Evolutionary conservation across 2,113 vertebrate species (phyloP).

Genomic region (Nerophis ophidion): DNA sequence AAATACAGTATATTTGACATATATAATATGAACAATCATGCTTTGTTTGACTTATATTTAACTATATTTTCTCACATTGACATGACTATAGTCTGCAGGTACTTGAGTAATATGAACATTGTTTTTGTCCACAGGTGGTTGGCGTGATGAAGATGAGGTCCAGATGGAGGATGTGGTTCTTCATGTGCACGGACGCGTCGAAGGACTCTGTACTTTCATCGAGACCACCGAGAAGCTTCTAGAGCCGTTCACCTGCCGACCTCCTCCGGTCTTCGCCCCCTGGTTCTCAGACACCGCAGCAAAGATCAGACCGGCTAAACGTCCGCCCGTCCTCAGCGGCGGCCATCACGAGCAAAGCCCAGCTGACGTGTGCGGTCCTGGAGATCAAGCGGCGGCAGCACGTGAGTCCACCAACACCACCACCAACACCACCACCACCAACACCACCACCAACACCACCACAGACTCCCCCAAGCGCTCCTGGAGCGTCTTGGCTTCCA

Average conservation of each 20-base stretch:
- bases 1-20: too few species aligned
- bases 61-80: too few species aligned
- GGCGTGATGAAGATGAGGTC: not conserved
- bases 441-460: too few species aligned
- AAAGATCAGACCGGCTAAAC: slow-evolving; percentile 73
- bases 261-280: slow-evolving; percentile 67
- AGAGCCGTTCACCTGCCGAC: slow-evolving; percentile 70
- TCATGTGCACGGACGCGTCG: slow-evolving; percentile 62
- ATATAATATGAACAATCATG: too few species aligned
- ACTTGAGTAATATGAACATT: too few species aligned
- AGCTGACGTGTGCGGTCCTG: not conserved
- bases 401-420: too few species aligned
- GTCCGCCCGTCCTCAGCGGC: slow-evolving; percentile 67
- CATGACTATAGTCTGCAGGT: too few species aligned
- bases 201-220: slow-evolving; percentile 50
- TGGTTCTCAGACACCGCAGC: slow-evolving; percentile 70
- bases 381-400: too few species aligned
- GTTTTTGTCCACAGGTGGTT: too few species aligned
- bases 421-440: too few species aligned
- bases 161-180: slow-evolving; percentile 80
- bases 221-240: slow-evolving; percentile 69
- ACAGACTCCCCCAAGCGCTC: slow-evolving; percentile 55
- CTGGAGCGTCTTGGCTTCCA: slow-evolving; percentile 78
- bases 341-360: too few species aligned
- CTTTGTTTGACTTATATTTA: too few species aligned